Evolutionary conservation across 2,797 vertebrate species (phyloP).

Genomic region (Allobates femoralis): DNA sequence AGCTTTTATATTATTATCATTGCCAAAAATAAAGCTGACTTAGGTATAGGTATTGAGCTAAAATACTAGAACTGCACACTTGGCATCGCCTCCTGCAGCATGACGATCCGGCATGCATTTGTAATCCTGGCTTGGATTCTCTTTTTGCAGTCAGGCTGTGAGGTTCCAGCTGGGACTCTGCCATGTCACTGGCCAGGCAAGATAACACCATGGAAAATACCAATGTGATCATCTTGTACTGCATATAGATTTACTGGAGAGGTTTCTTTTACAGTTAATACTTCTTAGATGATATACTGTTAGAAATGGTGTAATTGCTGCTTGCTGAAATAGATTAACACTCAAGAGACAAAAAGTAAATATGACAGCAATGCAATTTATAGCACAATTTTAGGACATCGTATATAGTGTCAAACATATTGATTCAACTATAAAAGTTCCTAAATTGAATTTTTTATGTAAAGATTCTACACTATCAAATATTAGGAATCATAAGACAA

Average conservation of each 20-base stretch:
- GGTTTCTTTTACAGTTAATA: conserved; percentile 11
- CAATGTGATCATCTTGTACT: conserved; percentile 5
- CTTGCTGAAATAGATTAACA: background rate
- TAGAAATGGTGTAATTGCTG: conserved; percentile 19
- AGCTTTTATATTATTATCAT: background rate
- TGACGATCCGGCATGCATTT: background rate
- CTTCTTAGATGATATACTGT: conserved; percentile 1
- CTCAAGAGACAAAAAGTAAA: conserved; percentile 41
- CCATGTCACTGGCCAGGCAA: conserved; percentile 37
- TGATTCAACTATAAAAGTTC: conserved; percentile 53
- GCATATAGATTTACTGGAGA: background rate
- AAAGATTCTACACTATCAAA: too few relatives aligned
- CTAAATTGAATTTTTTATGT: background rate
- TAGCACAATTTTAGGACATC: conserved; percentile 29
- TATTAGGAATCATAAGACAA: too few relatives aligned
- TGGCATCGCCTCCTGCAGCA: background rate
- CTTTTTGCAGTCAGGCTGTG: conserved; percentile 11
- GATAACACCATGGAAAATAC: conserved; percentile 34
- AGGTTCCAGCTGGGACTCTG: conserved; percentile 42
- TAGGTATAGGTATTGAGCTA: background rate
- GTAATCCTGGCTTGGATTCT: conserved; percentile 11
- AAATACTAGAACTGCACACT: background rate
- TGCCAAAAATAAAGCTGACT: background rate
- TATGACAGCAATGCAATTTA: background rate
- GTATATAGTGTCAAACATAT: conserved; percentile 25